Percentiles rank a stretch among this genome's conserved stretches.
Evolutionary conservation across 2,888 invertebrate species (phyloP).

Genomic region (Apodemia hepburni): DNA sequence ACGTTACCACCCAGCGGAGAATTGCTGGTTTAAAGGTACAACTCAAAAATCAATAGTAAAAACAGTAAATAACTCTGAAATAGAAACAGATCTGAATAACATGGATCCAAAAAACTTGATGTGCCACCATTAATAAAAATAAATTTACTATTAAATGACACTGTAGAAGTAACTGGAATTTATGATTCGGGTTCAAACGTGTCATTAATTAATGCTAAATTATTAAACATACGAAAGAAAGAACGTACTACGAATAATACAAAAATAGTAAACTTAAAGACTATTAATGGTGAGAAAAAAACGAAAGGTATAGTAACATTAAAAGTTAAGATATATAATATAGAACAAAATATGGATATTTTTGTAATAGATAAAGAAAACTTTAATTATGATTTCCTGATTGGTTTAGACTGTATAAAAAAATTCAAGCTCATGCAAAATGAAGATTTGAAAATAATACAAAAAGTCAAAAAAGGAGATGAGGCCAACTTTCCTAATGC

Average conservation of each 20-base stretch:
- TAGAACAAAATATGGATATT: slow-evolving; percentile 23
- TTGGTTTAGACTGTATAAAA: slow-evolving; percentile 29
- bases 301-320: slow-evolving; percentile 25
- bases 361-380: slow-evolving; percentile 27
- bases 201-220: no score
- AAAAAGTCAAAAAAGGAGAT: not conserved
- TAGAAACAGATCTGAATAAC: no score
- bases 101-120: no score
- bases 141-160: slow-evolving; percentile 31
- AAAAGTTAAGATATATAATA: slow-evolving; percentile 26
- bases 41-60: no score
- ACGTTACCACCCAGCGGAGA: slow-evolving; percentile 23
- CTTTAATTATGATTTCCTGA: slow-evolving; percentile 28
- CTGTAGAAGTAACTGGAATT: slow-evolving; percentile 30
- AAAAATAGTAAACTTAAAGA: slow-evolving; percentile 22
- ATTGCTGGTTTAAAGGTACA: slow-evolving; percentile 21
- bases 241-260: not conserved
- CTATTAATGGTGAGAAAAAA: slow-evolving; percentile 30
- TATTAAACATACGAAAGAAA: no score
- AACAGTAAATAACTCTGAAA: no score
- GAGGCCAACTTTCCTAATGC: slow-evolving; percentile 20
- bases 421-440: slow-evolving; percentile 27
- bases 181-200: slow-evolving; percentile 28
- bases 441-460: slow-evolving; percentile 10
- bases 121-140: slow-evolving; percentile 22